A percentile compares a stretch with the other conserved stretches of the same genome.
Evolutionary conservation across 2,888 invertebrate genomes (phyloP).

Genomic region (Andrena flavipes): DNA sequence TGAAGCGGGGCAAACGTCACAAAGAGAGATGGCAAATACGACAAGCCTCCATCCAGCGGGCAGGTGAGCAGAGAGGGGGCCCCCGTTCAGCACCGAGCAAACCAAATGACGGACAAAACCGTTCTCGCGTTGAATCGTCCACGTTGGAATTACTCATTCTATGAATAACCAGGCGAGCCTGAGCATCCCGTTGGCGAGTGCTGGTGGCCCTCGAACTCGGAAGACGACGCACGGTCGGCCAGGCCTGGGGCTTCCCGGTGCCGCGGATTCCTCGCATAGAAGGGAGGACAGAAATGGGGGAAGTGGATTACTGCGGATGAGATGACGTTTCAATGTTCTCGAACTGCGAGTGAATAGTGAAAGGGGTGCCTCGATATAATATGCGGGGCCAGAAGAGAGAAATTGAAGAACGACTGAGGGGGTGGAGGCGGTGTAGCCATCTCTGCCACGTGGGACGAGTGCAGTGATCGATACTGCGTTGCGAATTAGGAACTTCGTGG

Average conservation of each 20-base stretch:
- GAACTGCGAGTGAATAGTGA: conserved; percentile 28
- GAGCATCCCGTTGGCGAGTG: conserved; percentile 48
- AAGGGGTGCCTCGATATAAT: conserved; percentile 19
- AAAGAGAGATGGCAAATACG: conserved; percentile 83
- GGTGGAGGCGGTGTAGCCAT: background rate
- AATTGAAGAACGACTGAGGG: conserved; percentile 26
- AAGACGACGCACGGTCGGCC: conserved; percentile 46
- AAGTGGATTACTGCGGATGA: conserved; percentile 37
- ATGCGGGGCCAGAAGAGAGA: background rate
- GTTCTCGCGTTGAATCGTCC: conserved; percentile 63
- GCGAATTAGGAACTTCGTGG: too few relatives aligned
- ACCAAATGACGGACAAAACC: conserved; percentile 76
- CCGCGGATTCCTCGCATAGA: conserved; percentile 5
- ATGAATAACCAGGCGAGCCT: conserved; percentile 77
- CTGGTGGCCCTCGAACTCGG: conserved; percentile 1
- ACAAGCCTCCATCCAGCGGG: conserved; percentile 73
- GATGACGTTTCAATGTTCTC: conserved; percentile 20
- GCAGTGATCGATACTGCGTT: background rate
- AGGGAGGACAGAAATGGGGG: conserved; percentile 12
- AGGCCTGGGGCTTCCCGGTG: background rate
- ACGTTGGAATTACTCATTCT: conserved; percentile 75
- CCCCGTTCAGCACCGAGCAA: conserved; percentile 56
- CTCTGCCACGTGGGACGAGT: background rate
- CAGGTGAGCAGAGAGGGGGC: conserved; percentile 68
- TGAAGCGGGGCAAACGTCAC: conserved; percentile 75